These are phyloP conservation scores for Drosophila novamexicana DNA, from an alignment of 1,140 invertebrate genomes.

Conservation along the genomic window DNA sequence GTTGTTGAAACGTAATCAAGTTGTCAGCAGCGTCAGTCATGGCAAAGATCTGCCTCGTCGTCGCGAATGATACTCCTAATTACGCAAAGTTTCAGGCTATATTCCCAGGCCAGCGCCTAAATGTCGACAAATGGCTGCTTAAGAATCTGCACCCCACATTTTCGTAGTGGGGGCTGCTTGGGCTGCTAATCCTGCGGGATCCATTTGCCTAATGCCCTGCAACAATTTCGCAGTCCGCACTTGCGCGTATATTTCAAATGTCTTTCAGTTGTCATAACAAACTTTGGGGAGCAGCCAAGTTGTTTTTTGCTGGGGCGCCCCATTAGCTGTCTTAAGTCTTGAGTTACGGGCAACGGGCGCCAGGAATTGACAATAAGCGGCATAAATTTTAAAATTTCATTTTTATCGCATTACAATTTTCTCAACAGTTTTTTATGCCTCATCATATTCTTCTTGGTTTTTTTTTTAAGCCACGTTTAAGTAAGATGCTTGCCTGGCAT, in stretches of 20 bases:
- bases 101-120: constrained; percentile 61
- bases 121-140: constrained; percentile 63
- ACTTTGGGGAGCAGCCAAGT: constrained; percentile 33
- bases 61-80: constrained; percentile 74
- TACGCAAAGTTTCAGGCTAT: constrained; percentile 62
- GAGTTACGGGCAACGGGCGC: constrained; percentile 54
- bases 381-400: constrained; percentile 83
- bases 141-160: constrained; percentile 12
- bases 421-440: constrained; percentile 42
- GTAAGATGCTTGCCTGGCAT: constrained; percentile 75
- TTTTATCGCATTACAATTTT: constrained; percentile 82
- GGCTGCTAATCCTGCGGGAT: constrained; percentile 70
- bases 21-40: constrained; percentile 61
- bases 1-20: constrained; percentile 82
- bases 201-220: constrained; percentile 77
- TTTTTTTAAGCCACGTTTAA: constrained; percentile 75
- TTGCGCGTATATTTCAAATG: constrained; percentile 63
- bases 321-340: constrained; percentile 65
- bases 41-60: constrained; percentile 18
- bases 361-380: constrained; percentile 76
- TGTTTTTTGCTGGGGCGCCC: constrained; percentile 15
- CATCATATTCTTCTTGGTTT: not conserved
- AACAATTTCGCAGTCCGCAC: constrained; percentile 50
- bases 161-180: constrained; percentile 11
- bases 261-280: constrained; percentile 80